These are phyloP conservation scores for Eugnorisma glareosa DNA, from an alignment of 2,888 invertebrate genomes.

Conservation along the genomic window DNA sequence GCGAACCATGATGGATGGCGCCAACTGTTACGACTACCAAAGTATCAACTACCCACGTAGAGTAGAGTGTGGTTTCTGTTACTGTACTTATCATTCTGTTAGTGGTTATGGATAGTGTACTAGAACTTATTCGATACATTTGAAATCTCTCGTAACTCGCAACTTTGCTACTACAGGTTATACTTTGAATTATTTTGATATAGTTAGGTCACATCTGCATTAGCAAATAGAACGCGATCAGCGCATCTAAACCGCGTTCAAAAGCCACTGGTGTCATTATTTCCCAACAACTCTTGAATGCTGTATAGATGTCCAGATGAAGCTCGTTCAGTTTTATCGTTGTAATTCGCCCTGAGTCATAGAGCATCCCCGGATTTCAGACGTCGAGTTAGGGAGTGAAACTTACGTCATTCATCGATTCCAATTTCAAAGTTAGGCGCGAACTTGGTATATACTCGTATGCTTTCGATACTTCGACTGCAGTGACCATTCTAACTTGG, in stretches of 20 bases:
- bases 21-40: conserved; percentile 39
- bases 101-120: conserved; percentile 23
- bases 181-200: background rate
- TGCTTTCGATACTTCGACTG: background rate
- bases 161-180: background rate
- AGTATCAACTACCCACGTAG: conserved; percentile 30
- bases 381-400: background rate
- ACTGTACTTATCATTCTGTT: conserved; percentile 25
- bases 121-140: background rate
- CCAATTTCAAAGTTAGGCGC: conserved; percentile 21
- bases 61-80: conserved; percentile 22
- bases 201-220: background rate
- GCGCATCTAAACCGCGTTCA: background rate
- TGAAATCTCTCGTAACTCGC: background rate
- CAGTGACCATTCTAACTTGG: background rate
- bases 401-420: conserved; percentile 22
- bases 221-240: too few relatives aligned
- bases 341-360: background rate
- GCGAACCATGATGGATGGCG: conserved; percentile 55
- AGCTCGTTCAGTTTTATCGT: background rate
- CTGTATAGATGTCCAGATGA: too few relatives aligned
- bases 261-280: background rate
- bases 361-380: background rate
- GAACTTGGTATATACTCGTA: background rate
- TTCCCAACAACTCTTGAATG: background rate